Conservation (phyloP, 2,888 invertebrate genomes). For the Leptopilina drosophilae region DNA sequence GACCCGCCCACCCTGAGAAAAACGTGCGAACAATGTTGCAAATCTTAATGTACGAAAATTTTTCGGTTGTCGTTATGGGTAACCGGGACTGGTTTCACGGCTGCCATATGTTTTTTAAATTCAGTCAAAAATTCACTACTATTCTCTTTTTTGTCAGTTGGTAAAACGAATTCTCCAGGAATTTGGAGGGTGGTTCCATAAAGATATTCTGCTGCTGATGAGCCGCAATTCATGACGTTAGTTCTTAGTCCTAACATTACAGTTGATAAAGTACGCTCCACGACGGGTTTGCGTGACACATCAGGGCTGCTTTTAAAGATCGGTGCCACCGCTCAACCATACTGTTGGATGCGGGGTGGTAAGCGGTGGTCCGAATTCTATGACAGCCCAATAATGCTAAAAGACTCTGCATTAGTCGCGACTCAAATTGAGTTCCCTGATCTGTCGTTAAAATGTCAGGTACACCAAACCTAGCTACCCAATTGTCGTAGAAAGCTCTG, state of each 20-base stretch:
- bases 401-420: background rate
- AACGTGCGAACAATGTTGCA: no score
- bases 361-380: no score
- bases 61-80: no score
- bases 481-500: background rate
- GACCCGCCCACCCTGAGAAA: background rate
- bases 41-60: no score
- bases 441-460: background rate
- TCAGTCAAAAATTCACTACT: background rate
- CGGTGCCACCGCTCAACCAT: no score
- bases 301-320: background rate
- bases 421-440: background rate
- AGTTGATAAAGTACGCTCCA: background rate
- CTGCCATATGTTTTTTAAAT: background rate
- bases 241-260: no score
- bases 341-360: no score
- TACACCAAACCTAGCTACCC: background rate
- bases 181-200: background rate
- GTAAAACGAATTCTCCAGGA: constrained; percentile 2
- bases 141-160: background rate
- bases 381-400: background rate
- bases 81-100: background rate
- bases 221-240: background rate
- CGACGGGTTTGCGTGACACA: background rate
- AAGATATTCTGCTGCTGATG: background rate